Evolutionary conservation across 2,797 vertebrate species (phyloP), one percentile per base, ranked within the genome.

Genomic region (Clarias laeviceps): DNA sequence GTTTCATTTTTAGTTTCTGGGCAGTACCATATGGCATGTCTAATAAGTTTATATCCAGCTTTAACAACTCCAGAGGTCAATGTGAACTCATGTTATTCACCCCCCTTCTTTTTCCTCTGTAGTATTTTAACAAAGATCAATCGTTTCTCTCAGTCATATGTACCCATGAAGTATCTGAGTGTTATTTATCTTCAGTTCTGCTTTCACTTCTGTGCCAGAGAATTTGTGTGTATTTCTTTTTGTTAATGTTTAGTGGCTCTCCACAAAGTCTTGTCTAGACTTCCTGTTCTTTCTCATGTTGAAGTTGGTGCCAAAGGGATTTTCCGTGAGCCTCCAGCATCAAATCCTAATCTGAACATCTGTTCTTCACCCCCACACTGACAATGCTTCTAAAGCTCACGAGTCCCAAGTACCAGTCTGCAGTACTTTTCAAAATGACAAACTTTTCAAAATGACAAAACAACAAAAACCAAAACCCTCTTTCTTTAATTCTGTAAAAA

Each of bases 231-330:
- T 66, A 27, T 66, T 27, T 66, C 27, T 32, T 27, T 65, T n/a
- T 68, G 65, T 34, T 66, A 45, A 80, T 64, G 78, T 66, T 68
- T 37, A 14, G 22, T 57, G 83, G 56, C 56, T 18, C 56, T 72
- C 65, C 79, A 32, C 22, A 62, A 64, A 72, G 66, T 40, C 24
- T 24, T 50, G 9, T 77, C 69, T 68, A 84, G 76, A 78, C 74
- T 56, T 20, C 11, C 24, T 76, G 68, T 22, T 22, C 54, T 78
- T 40, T 37, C 73, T 11, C 32, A 17, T 73, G 69, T 83, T 27
- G 29, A 74, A 82, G 82, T 50, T 34, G 82, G n/a, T 76, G 84
- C 84, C 81, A 87, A 64, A 64, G 59, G 77, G 70, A 59, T 80
- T 29, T 57, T 66, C 27, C 32, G 68, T 40, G 29, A 78, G 73